Evolutionary conservation across 2,888 invertebrate genomes (phyloP).

Genomic region (Ophion slaviceki): DNA sequence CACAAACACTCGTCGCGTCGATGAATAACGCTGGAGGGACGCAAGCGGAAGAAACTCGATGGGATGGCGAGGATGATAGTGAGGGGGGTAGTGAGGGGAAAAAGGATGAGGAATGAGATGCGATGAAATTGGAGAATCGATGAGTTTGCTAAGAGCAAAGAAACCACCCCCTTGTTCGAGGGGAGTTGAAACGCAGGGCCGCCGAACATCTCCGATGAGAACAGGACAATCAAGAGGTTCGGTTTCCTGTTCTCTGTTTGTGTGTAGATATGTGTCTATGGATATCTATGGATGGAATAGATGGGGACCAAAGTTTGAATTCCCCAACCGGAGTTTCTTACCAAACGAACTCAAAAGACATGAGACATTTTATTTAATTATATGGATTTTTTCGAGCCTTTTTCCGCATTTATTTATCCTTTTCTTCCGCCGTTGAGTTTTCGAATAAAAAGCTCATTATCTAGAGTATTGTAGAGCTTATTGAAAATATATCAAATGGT

Average conservation of each 20-base stretch:
- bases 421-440: background rate
- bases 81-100: background rate
- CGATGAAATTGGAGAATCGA: constrained; percentile 57
- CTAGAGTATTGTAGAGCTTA: background rate
- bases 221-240: constrained; percentile 53
- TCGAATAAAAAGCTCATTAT: background rate
- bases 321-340: no score
- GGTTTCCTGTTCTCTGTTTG: constrained; percentile 26
- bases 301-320: no score
- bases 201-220: constrained; percentile 37
- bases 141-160: constrained; percentile 49
- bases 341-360: no score
- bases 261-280: background rate
- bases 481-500: background rate
- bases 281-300: background rate
- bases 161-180: constrained; percentile 27
- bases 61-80: background rate
- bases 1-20: constrained; percentile 28
- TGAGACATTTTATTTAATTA: no score
- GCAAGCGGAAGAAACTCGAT: constrained; percentile 25
- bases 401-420: background rate
- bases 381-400: background rate
- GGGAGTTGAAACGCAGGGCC: constrained; percentile 14
- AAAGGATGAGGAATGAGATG: constrained; percentile 15
- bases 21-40: constrained; percentile 37